These are phyloP conservation scores for Drosophila eohydei DNA, from an alignment of 2,888 invertebrate genomes.

Conservation along the genomic window DNA sequence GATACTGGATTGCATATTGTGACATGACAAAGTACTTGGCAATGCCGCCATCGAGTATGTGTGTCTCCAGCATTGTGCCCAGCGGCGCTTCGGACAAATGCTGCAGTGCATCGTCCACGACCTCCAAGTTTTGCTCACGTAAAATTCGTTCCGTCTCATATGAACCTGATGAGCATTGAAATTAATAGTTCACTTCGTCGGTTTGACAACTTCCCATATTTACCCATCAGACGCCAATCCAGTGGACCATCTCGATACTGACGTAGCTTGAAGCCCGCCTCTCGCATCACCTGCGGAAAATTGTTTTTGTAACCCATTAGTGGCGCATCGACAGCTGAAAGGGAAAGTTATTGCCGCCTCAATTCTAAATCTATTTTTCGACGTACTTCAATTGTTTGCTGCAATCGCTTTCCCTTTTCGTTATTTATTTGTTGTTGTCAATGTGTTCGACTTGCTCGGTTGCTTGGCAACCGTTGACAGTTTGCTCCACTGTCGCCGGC, in stretches of 20 bases:
- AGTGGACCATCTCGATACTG: conserved; percentile 81
- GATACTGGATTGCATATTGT: conserved; percentile 83
- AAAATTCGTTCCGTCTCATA: conserved; percentile 83
- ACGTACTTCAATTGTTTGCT: conserved; percentile 38
- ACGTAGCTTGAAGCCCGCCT: conserved; percentile 82
- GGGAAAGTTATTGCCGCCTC: conserved; percentile 40
- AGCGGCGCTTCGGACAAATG: conserved; percentile 83
- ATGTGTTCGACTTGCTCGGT: conserved; percentile 29
- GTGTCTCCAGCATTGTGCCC: conserved; percentile 79
- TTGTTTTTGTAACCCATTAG: conserved; percentile 74
- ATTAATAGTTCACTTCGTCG: background rate
- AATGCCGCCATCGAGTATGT: conserved; percentile 84
- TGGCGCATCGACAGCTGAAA: conserved; percentile 28
- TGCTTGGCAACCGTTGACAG: conserved; percentile 53
- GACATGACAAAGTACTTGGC: conserved; percentile 84
- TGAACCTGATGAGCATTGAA: conserved; percentile 63
- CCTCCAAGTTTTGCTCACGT: conserved; percentile 82
- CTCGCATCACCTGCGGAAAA: conserved; percentile 83
- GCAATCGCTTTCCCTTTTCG: conserved; percentile 26
- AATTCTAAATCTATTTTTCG: conserved; percentile 5
- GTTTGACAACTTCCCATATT: background rate
- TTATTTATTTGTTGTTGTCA: conserved; percentile 54
- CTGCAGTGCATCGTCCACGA: conserved; percentile 77
- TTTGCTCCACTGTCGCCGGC: background rate
- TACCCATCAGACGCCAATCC: conserved; percentile 84